A percentile compares a stretch with the other conserved stretches of the same genome.
These are phyloP conservation scores for Melanotus villosus DNA, from an alignment of 2,888 invertebrate species.

Conservation along the genomic window DNA sequence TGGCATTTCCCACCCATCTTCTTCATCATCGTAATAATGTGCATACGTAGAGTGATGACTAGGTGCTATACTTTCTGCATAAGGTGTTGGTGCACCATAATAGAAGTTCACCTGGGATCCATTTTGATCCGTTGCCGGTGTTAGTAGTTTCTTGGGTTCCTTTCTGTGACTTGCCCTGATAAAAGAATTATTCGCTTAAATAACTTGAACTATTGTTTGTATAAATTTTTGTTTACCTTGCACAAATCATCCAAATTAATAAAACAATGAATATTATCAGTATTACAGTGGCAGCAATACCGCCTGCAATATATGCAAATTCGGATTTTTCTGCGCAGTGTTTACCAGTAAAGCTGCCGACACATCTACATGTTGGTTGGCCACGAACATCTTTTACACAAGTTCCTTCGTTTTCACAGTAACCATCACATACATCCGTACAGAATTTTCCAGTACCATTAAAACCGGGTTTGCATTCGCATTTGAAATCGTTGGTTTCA, in stretches of 20 bases:
- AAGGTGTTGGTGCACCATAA: conserved; percentile 94
- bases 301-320: conserved; percentile 95
- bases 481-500: conserved; percentile 88
- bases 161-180: conserved; percentile 85
- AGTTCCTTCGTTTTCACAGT: conserved; percentile 91
- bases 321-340: conserved; percentile 94
- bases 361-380: conserved; percentile 89
- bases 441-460: conserved; percentile 90
- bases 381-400: conserved; percentile 89
- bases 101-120: conserved; percentile 97
- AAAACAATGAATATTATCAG: conserved; percentile 93
- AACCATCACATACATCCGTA: conserved; percentile 86
- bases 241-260: conserved; percentile 98
- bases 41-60: conserved; percentile 97
- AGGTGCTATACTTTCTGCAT: conserved; percentile 95
- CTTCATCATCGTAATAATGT: conserved; percentile 95
- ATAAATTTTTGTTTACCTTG: conserved; percentile 73
- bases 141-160: conserved; percentile 92
- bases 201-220: background rate
- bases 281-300: conserved; percentile 94
- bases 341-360: conserved; percentile 92
- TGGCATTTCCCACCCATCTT: conserved; percentile 98
- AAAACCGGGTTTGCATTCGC: conserved; percentile 94
- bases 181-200: conserved; percentile 11
- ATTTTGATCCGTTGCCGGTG: conserved; percentile 91